Conservation (phyloP, 2,113 vertebrate species). For the Probosciger aterrimus region DNA sequence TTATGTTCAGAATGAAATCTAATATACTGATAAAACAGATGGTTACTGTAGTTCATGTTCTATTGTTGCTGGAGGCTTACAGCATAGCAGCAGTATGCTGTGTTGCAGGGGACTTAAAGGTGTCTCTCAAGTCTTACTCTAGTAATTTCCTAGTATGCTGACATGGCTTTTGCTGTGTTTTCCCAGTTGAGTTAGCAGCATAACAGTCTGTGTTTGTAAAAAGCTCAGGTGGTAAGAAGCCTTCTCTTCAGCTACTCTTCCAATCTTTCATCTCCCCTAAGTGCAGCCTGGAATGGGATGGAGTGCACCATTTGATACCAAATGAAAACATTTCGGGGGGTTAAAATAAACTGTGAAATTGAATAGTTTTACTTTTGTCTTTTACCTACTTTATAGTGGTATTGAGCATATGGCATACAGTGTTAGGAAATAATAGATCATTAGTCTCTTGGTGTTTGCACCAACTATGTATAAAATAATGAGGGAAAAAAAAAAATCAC, state of each 20-base stretch:
- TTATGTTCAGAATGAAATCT: background rate
- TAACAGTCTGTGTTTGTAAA: background rate
- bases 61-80: background rate
- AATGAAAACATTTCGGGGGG: background rate
- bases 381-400: background rate
- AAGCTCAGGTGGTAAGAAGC: background rate
- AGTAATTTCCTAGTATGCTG: background rate
- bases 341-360: background rate
- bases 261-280: background rate
- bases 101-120: background rate
- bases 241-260: background rate
- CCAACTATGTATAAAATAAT: background rate
- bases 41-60: background rate
- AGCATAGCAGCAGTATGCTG: background rate
- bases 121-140: background rate
- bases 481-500: background rate
- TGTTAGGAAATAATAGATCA: background rate
- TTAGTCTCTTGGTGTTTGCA: background rate
- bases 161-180: background rate
- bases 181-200: background rate
- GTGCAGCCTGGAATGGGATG: background rate
- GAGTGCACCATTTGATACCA: background rate
- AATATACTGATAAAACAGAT: background rate
- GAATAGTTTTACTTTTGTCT: background rate
- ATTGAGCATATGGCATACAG: background rate